Evolutionary conservation across 2,113 vertebrate genomes (phyloP).

Genomic region (Colistium nudipinnis): DNA sequence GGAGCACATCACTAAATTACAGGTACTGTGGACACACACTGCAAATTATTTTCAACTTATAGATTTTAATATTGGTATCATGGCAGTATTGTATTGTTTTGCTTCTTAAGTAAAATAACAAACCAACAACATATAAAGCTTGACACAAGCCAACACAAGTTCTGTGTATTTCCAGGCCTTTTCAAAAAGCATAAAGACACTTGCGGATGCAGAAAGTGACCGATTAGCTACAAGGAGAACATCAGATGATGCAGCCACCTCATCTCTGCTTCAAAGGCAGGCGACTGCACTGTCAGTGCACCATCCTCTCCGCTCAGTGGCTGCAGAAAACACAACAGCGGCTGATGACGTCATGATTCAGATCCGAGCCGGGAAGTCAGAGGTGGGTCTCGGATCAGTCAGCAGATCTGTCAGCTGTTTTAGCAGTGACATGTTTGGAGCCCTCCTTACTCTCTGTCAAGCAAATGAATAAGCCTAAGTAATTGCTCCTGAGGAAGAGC

Average conservation of each 20-base stretch:
- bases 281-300: conserved; percentile 18
- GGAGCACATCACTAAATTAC: conserved; percentile 88
- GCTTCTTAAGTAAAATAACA: not conserved
- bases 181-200: conserved; percentile 86
- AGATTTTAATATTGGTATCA: not conserved
- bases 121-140: not conserved
- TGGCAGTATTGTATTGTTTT: not conserved
- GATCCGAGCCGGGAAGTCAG: conserved; percentile 95
- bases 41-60: not conserved
- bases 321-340: conserved; percentile 71
- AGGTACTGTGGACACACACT: conserved; percentile 79
- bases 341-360: conserved; percentile 91
- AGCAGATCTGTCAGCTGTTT: conserved; percentile 63
- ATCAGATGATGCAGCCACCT: conserved; percentile 41
- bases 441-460: conserved; percentile 62
- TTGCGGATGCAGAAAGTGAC: conserved; percentile 66
- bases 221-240: conserved; percentile 47
- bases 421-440: conserved; percentile 56
- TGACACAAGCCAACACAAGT: not conserved
- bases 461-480: conserved; percentile 74
- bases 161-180: conserved; percentile 78
- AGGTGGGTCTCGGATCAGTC: conserved; percentile 82
- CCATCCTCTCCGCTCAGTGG: conserved; percentile 49
- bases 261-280: conserved; percentile 22
- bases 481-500: conserved; percentile 75